These are phyloP conservation scores for Vidua chalybeata DNA, from an alignment of 2,113 vertebrate genomes.

Conservation along the genomic window DNA sequence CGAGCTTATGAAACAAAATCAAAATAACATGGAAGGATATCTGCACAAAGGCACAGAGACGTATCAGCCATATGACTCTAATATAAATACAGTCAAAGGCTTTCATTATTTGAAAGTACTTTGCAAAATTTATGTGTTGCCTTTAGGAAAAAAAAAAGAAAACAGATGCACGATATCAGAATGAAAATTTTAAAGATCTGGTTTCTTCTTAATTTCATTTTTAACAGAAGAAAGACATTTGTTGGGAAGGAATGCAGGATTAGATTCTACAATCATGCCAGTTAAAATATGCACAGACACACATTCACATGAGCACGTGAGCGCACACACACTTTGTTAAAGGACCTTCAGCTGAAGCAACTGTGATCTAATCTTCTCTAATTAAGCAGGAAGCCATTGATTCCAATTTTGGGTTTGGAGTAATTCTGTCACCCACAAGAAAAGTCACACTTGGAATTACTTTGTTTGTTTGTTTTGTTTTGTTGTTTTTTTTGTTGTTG, in stretches of 20 bases:
- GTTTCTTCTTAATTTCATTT: neutral
- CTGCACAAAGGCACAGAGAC: neutral
- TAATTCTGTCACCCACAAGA: conserved; percentile 31
- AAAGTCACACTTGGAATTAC: conserved; percentile 7
- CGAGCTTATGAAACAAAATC: neutral
- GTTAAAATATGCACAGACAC: neutral
- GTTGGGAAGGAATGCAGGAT: neutral
- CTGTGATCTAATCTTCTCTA: conserved; percentile 7
- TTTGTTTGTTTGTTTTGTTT: neutral
- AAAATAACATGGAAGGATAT: neutral
- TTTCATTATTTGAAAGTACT: neutral
- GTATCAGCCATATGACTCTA: neutral
- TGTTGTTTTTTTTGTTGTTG: no score
- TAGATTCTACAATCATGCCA: neutral
- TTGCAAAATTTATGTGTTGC: neutral
- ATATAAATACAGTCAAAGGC: neutral
- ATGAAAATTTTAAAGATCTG: neutral
- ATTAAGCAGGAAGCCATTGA: conserved; percentile 43
- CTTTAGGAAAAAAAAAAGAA: neutral
- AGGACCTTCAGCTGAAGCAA: conserved; percentile 24
- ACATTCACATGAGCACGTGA: neutral
- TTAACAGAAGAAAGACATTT: neutral
- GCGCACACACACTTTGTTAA: neutral
- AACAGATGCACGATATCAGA: neutral
- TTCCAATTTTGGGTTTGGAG: conserved; percentile 48